A percentile compares a stretch with the other conserved stretches of the same genome.
Evolutionary conservation across 2,797 vertebrate genomes (phyloP).

Genomic region (Sebastes umbrosus): DNA sequence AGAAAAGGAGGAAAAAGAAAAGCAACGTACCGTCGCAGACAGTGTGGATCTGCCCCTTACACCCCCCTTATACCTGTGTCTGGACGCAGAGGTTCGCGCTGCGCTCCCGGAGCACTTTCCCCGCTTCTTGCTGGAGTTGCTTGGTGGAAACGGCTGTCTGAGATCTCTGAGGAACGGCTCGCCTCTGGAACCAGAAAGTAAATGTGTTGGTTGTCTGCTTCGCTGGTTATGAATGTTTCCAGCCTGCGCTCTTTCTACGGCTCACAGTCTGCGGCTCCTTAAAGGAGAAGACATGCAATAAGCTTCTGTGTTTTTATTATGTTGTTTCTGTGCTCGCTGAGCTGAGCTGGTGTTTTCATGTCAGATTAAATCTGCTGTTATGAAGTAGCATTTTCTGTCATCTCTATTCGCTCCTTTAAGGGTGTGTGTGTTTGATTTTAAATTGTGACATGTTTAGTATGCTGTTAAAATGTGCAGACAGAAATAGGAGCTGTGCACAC

Average conservation of each 20-base stretch:
- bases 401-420: not conserved
- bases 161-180: constrained; percentile 78
- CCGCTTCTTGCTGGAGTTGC: constrained; percentile 80
- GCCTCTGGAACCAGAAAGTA: constrained; percentile 87
- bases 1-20: constrained; percentile 59
- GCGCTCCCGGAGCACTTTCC: constrained; percentile 72
- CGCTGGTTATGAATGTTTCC: constrained; percentile 83
- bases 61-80: constrained; percentile 71
- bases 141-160: constrained; percentile 78
- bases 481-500: constrained; percentile 27
- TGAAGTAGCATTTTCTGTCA: constrained; percentile 43
- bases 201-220: constrained; percentile 83
- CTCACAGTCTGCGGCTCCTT: constrained; percentile 73
- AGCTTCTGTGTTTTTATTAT: constrained; percentile 38
- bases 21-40: constrained; percentile 70
- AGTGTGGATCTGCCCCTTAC: constrained; percentile 74
- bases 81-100: constrained; percentile 63
- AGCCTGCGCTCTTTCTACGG: constrained; percentile 76
- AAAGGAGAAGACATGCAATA: constrained; percentile 71
- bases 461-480: constrained; percentile 10
- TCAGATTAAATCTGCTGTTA: constrained; percentile 40
- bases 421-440: not conserved
- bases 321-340: constrained; percentile 29
- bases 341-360: constrained; percentile 39
- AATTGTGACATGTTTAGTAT: not conserved